Evolutionary conservation across 2,113 vertebrate genomes (phyloP), one percentile per base, ranked within the genome.

Genomic region (Blennius ocellaris): DNA sequence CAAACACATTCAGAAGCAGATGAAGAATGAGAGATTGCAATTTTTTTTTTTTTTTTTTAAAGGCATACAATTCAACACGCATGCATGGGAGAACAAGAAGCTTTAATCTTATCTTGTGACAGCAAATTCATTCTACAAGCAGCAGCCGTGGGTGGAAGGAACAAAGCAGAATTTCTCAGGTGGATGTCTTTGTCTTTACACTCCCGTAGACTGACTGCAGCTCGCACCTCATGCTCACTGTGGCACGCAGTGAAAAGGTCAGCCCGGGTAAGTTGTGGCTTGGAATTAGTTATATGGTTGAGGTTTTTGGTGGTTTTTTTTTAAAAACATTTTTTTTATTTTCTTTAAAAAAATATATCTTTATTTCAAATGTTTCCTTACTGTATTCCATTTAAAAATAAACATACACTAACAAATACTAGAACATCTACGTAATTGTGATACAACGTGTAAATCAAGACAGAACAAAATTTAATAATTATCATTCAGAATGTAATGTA

Each of bases 141-240:
- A 64, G 59, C 60, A 71, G 75, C 49, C 73, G 73, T 67, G 68
- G 80, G 64, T 64, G 78, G 55, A 49, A 57, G 69, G 71, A 44
- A 51, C 57, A 36, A 72, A 58, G 76, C 44, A 41, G n/a, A 69
- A 63, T 41, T 36, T 69, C 62, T 67, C 74, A 64, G 56, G 78
- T 60, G 59, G 68, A 62, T 89, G 78, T 66, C 53, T 66, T 53
- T 30, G 47, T 64, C 64, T 79, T 69, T 52, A 54, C 59, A 55
- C 47, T 38, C 61, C 50, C 11, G 71, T 55, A 52, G 56, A 36
- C 61, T 70, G 51, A 12, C 36, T 71, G 55, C 55, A 54, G 65
- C 45, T 3, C 14, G 17, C 2, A 16, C 43, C 72, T 70, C 44
- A 0, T 55, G 59, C 68, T 79, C 74, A 49, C 15, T 44, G 64